Evolutionary conservation across 2,888 invertebrate species (phyloP).

Genomic region (Laspeyria flexula): DNA sequence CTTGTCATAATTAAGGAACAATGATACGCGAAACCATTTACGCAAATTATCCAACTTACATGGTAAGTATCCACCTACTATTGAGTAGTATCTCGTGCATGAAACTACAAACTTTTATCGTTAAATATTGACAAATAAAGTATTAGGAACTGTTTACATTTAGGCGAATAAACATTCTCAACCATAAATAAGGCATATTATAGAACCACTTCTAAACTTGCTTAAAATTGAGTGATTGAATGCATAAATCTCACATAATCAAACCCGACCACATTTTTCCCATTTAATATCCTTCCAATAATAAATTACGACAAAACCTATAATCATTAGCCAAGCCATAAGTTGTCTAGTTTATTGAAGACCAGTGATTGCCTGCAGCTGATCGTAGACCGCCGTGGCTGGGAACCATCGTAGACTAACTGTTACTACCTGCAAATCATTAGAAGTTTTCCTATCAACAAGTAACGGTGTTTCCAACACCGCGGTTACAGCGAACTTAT

Average conservation of each 20-base stretch:
- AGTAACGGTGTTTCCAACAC: conserved; percentile 70
- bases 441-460: conserved; percentile 68
- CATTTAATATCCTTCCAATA: conserved; percentile 23
- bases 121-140: too few species aligned
- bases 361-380: conserved; percentile 40
- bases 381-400: conserved; percentile 40
- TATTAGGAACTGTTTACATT: too few species aligned
- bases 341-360: conserved; percentile 39
- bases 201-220: too few species aligned
- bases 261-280: conserved; percentile 26
- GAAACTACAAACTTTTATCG: too few species aligned
- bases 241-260: conserved; percentile 27
- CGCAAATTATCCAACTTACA: too few species aligned
- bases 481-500: conserved; percentile 57
- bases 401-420: conserved; percentile 73
- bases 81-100: too few species aligned
- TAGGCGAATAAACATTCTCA: too few species aligned
- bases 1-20: too few species aligned
- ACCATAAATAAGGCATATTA: too few species aligned
- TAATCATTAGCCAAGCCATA: conserved; percentile 43
- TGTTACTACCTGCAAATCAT: conserved; percentile 72
- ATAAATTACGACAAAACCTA: conserved; percentile 21
- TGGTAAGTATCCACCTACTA: too few species aligned
- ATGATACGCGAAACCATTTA: too few species aligned
- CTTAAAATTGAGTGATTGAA: conserved; percentile 1